Evolutionary conservation across 2,113 vertebrate species (phyloP).

Genomic region (Myrmecophaga tridactyla): DNA sequence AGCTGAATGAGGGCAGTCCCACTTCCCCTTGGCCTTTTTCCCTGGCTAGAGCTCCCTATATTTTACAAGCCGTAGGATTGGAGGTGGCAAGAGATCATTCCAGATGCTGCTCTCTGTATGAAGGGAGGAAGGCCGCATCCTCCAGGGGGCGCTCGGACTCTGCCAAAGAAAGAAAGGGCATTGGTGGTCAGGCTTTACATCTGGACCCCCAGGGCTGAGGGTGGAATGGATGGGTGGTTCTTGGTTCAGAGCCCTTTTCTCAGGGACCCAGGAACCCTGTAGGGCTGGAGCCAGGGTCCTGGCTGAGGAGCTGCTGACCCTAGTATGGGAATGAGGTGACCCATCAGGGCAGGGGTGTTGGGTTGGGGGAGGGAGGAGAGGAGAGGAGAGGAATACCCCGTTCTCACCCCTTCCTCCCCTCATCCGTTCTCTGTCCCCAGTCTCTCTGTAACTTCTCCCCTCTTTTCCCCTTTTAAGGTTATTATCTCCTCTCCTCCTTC

Average conservation of each 20-base stretch:
- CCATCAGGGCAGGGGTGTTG: neutral
- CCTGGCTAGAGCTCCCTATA: neutral
- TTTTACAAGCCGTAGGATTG: neutral
- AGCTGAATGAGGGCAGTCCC: neutral
- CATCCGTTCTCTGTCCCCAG: neutral
- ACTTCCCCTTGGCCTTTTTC: no score
- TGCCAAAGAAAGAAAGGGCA: neutral
- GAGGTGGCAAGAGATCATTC: no score
- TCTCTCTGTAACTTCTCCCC: neutral
- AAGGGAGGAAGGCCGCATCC: neutral
- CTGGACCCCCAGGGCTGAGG: neutral
- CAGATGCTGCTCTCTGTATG: neutral
- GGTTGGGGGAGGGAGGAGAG: neutral
- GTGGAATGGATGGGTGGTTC: neutral
- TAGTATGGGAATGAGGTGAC: neutral
- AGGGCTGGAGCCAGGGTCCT: neutral
- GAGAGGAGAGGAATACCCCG: neutral
- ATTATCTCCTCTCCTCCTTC: slow-evolving; percentile 50
- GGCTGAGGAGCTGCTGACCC: neutral
- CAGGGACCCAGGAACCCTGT: neutral
- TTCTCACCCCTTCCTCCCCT: neutral
- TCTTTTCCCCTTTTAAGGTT: slow-evolving; percentile 42
- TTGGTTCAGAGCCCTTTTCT: neutral
- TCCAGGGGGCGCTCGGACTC: neutral
- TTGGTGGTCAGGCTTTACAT: neutral